phyloP scores from a whole-genome alignment of 1,140 invertebrate species.

The Lanistes nyassanus region DNA sequence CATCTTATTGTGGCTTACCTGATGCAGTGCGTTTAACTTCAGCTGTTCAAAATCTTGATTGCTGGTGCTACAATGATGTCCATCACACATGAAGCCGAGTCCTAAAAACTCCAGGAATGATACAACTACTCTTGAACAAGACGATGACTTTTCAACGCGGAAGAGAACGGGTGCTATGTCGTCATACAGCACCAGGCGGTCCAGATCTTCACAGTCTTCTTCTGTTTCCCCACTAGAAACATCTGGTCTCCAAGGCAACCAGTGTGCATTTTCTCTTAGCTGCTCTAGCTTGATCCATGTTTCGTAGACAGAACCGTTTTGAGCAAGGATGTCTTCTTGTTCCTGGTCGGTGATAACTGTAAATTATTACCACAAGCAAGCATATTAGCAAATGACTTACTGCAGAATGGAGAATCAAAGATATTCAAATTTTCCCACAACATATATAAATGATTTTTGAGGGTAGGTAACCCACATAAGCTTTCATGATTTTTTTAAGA shows the following conservation, averaged over 20 bases:
- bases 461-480: no score
- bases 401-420: no score
- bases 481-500: no score
- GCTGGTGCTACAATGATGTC: neutral
- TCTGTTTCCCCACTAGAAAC: slow-evolving; percentile 55
- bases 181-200: slow-evolving; percentile 67
- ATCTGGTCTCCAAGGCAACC: slow-evolving; percentile 68
- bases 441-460: no score
- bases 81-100: slow-evolving; percentile 25
- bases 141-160: slow-evolving; percentile 44
- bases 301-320: slow-evolving; percentile 42
- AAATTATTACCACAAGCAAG: neutral
- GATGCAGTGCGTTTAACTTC: neutral
- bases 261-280: slow-evolving; percentile 62
- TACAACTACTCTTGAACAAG: slow-evolving; percentile 57
- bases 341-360: slow-evolving; percentile 51
- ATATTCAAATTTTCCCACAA: no score
- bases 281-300: slow-evolving; percentile 68
- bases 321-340: slow-evolving; percentile 49
- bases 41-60: slow-evolving; percentile 7
- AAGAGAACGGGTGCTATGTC: slow-evolving; percentile 65
- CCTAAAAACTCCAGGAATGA: slow-evolving; percentile 65
- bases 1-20: neutral
- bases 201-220: slow-evolving; percentile 68
- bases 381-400: no score